Evolutionary conservation across 2,797 vertebrate species (phyloP).

Genomic region (Pipistrellus pipistrellus): DNA sequence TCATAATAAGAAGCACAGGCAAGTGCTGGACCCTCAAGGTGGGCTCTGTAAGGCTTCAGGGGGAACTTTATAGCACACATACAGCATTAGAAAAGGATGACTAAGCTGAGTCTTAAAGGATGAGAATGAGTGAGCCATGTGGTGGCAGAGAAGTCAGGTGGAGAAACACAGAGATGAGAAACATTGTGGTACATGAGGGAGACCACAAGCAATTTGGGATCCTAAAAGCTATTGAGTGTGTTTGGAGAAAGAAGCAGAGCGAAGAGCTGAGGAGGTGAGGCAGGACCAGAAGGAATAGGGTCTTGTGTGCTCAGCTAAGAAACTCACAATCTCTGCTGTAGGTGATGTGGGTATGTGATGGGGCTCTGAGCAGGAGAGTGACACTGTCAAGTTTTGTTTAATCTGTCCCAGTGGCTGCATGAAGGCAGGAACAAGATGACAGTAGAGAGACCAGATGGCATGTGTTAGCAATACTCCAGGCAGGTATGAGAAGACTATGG

Average conservation of each 20-base stretch:
- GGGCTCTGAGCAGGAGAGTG: background rate
- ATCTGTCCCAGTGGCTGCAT: background rate
- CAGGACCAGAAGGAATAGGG: background rate
- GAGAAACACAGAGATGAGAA: background rate
- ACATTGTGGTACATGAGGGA: fast-evolving
- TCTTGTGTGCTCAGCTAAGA: background rate
- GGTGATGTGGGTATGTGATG: background rate
- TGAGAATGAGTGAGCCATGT: background rate
- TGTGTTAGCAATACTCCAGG: background rate
- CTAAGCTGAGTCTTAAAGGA: background rate
- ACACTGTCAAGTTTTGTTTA: background rate
- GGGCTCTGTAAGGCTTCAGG: background rate
- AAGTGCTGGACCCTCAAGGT: background rate
- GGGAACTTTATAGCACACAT: background rate
- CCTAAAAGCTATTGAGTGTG: background rate
- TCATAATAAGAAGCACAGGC: background rate
- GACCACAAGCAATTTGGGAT: background rate
- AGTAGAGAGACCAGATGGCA: background rate
- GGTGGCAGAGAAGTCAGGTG: background rate
- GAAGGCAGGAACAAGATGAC: background rate
- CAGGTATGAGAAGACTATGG: no score
- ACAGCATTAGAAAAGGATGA: background rate
- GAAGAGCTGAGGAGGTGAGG: background rate
- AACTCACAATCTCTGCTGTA: background rate
- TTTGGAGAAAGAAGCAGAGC: no score